phyloP scores from a whole-genome alignment of 2,797 vertebrate genomes.

The Crax fasciolata region DNA sequence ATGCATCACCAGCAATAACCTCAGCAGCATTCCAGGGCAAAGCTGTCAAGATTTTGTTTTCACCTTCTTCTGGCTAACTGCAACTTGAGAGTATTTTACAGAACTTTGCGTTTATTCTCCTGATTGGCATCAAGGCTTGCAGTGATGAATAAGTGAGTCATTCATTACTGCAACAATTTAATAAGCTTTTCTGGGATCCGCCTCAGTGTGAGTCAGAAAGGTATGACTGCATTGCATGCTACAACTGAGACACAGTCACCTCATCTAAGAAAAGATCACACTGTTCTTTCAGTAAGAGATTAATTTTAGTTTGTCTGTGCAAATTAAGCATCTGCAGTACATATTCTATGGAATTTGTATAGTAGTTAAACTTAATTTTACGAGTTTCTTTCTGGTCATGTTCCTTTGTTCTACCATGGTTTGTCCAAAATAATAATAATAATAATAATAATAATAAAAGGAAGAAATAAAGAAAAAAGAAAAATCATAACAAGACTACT shows the following conservation, averaged over 20 bases:
- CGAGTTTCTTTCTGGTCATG: neutral
- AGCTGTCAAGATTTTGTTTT: constrained; percentile 38
- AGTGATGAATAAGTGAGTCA: constrained; percentile 23
- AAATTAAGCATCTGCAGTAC: neutral
- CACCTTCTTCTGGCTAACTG: constrained; percentile 2
- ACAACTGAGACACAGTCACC: neutral
- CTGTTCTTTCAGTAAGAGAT: neutral
- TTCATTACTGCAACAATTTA: neutral
- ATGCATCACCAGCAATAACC: neutral
- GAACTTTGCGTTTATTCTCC: neutral
- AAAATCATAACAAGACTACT: neutral
- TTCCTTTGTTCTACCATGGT: neutral
- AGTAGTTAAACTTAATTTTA: neutral
- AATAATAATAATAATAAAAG: too few species aligned
- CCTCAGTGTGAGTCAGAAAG: constrained; percentile 13
- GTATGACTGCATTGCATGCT: neutral
- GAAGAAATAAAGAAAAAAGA: neutral
- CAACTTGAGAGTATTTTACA: neutral
- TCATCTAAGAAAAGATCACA: neutral
- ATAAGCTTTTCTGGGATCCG: neutral
- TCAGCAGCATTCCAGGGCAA: neutral
- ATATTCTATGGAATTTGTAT: neutral
- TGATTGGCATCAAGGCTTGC: constrained; percentile 45
- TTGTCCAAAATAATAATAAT: neutral
- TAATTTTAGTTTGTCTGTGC: constrained; percentile 22